Evolutionary conservation across 2,797 vertebrate species (phyloP).

Genomic region (Hipposideros larvatus): DNA sequence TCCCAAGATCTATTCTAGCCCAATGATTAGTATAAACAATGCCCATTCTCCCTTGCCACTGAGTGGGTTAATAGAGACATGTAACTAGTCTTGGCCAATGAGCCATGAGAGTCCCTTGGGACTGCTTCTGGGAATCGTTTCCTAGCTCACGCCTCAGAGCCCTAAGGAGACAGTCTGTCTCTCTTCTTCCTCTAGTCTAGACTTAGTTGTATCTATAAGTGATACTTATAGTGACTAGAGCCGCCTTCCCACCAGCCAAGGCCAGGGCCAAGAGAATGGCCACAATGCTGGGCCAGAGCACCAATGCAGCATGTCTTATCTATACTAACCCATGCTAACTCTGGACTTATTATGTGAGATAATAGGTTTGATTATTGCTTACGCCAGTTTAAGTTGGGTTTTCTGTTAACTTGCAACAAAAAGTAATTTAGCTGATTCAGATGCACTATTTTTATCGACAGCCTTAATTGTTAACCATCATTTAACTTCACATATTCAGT

Average conservation of each 20-base stretch:
- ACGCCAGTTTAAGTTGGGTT: neutral
- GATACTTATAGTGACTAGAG: neutral
- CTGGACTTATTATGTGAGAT: neutral
- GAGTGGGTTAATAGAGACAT: conserved; percentile 3
- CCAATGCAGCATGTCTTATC: neutral
- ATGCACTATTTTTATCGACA: neutral
- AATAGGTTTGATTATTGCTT: conserved; percentile 8
- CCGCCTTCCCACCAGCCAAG: neutral
- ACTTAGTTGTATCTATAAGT: neutral
- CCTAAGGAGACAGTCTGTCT: neutral
- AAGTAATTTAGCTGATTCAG: conserved; percentile 37
- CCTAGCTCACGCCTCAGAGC: neutral
- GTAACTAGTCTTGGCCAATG: conserved; percentile 15
- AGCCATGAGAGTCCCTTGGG: neutral
- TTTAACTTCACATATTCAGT: conserved; percentile 3
- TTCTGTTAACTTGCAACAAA: neutral
- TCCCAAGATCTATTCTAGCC: neutral
- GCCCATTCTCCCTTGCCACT: neutral
- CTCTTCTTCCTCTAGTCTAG: neutral
- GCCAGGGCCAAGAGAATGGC: neutral
- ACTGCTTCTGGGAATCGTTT: neutral
- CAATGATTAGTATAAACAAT: neutral
- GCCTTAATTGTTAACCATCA: neutral
- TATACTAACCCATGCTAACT: neutral
- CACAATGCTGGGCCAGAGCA: neutral